Conservation (phyloP, 1,140 invertebrate species). For the Papilio polyxenes region DNA sequence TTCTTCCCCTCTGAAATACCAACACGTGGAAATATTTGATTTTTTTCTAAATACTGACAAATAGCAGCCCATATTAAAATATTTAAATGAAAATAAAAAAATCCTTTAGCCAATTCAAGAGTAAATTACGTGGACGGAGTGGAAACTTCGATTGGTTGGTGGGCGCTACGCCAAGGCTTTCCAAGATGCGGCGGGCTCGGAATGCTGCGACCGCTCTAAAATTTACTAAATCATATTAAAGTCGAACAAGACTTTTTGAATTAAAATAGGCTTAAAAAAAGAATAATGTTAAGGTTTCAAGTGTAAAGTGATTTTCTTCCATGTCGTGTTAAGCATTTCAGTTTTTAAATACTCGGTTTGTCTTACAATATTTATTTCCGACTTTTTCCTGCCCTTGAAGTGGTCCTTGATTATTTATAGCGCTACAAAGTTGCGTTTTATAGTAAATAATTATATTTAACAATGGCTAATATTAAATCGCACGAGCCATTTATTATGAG, state of each 20-base stretch:
- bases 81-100: background rate
- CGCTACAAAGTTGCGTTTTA: background rate
- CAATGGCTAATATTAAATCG: constrained; percentile 28
- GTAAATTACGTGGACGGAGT: constrained; percentile 25
- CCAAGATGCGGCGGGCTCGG: constrained; percentile 28
- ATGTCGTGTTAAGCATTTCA: background rate
- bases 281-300: background rate
- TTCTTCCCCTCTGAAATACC: background rate
- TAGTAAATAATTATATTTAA: constrained; percentile 20
- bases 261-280: background rate
- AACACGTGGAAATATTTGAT: background rate
- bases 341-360: background rate
- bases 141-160: constrained; percentile 23
- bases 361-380: background rate
- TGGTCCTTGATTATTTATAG: background rate
- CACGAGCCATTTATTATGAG: constrained; percentile 28
- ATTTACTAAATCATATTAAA: constrained; percentile 22
- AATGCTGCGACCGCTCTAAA: background rate
- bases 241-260: background rate
- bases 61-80: background rate
- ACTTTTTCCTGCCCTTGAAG: background rate
- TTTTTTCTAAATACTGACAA: background rate
- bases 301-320: background rate
- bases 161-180: constrained; percentile 33
- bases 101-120: constrained; percentile 7